phyloP scores from a whole-genome alignment of 2,797 vertebrate species.

The Cossypha dichroa region DNA sequence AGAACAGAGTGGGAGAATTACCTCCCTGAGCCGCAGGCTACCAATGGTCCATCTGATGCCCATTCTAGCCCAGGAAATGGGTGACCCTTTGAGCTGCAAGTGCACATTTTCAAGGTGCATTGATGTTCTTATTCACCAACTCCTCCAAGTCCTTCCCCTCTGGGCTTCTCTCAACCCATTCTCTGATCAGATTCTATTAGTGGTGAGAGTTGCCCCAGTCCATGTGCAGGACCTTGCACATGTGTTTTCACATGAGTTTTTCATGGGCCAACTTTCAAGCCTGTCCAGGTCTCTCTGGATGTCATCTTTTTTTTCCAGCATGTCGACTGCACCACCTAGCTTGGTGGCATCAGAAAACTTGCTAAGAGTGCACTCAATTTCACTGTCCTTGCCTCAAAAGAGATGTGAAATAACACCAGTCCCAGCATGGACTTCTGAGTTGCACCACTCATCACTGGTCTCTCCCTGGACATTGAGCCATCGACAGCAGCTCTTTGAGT shows the following conservation, averaged over 20 bases:
- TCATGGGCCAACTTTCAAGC: fast-evolving
- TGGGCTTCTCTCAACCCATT: not conserved
- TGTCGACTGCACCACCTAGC: fast-evolving
- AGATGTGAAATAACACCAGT: not conserved
- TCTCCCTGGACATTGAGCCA: not conserved
- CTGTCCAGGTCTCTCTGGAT: not conserved
- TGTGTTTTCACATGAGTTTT: not conserved
- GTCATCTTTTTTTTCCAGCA: not conserved
- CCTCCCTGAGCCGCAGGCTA: not conserved
- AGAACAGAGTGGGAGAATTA: fast-evolving
- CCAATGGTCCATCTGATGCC: not conserved
- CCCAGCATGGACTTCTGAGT: too few species aligned
- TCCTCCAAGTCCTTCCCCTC: not conserved
- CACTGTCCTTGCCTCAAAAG: not conserved
- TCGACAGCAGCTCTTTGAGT: not conserved
- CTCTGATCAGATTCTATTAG: not conserved
- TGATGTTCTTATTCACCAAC: not conserved
- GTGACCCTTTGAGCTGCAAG: not conserved
- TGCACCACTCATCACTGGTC: not conserved
- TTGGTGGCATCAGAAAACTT: not conserved
- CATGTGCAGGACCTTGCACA: not conserved
- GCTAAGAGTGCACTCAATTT: not conserved
- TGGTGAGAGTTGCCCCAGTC: not conserved
- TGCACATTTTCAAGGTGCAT: not conserved
- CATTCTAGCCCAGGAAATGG: not conserved